These are phyloP conservation scores for Pogonognathellus flavescens DNA, from an alignment of 1,140 invertebrate genomes.

Conservation along the genomic window DNA sequence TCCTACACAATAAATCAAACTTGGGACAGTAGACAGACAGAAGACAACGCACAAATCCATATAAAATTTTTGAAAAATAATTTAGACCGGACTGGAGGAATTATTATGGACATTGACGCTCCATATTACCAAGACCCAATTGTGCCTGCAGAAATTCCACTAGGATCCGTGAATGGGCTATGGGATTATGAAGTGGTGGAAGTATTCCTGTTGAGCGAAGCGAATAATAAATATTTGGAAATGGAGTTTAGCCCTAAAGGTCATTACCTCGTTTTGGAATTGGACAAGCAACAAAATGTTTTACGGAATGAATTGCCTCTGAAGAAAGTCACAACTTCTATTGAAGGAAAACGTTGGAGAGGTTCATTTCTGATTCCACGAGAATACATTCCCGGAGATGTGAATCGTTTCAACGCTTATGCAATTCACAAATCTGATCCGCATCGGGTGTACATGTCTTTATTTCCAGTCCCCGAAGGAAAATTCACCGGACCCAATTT, in stretches of 20 bases:
- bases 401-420: slow-evolving; percentile 75
- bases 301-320: slow-evolving; percentile 63
- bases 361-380: slow-evolving; percentile 70
- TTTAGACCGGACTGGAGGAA: not conserved
- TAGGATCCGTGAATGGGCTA: slow-evolving; percentile 49
- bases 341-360: slow-evolving; percentile 68
- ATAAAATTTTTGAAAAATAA: slow-evolving; percentile 28
- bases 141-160: slow-evolving; percentile 30
- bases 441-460: slow-evolving; percentile 71
- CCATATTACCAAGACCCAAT: slow-evolving; percentile 63
- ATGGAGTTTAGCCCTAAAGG: slow-evolving; percentile 72
- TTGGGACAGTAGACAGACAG: slow-evolving; percentile 51
- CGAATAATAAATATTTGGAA: slow-evolving; percentile 72
- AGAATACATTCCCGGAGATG: slow-evolving; percentile 70
- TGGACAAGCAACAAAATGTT: slow-evolving; percentile 70
- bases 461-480: slow-evolving; percentile 71
- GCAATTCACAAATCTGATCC: slow-evolving; percentile 73
- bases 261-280: slow-evolving; percentile 71
- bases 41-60: slow-evolving; percentile 48
- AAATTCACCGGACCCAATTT: slow-evolving; percentile 72
- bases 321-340: slow-evolving; percentile 1
- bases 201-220: slow-evolving; percentile 68
- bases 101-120: slow-evolving; percentile 55
- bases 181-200: slow-evolving; percentile 68
- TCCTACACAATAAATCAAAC: slow-evolving; percentile 56